These are phyloP conservation scores for Archaeoteleia sp. DNA, from an alignment of 2,888 invertebrate species.

Conservation along the genomic window DNA sequence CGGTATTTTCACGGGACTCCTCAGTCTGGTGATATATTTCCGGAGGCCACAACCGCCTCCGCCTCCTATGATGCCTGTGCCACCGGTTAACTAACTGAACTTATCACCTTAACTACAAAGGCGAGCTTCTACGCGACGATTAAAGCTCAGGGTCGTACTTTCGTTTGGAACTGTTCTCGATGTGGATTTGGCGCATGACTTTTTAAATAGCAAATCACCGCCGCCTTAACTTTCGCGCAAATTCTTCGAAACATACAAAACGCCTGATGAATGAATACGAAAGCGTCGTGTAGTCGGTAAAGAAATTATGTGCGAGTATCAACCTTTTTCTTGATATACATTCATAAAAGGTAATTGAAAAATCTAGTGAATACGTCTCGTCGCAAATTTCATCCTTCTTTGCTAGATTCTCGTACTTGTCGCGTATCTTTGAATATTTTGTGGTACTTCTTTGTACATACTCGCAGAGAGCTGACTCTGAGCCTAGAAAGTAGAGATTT, in stretches of 20 bases:
- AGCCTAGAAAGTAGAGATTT: conserved; percentile 4
- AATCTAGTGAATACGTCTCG: too few species aligned
- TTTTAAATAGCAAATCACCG: neutral
- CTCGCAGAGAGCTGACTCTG: conserved; percentile 16
- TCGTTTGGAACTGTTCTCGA: neutral
- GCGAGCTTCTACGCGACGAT: conserved; percentile 1
- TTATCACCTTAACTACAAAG: neutral
- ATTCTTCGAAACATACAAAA: too few species aligned
- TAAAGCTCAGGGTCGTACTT: conserved; percentile 29
- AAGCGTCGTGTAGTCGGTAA: too few species aligned
- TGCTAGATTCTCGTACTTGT: too few species aligned
- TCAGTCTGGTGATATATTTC: conserved; percentile 88
- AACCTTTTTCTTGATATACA: too few species aligned
- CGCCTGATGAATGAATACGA: too few species aligned
- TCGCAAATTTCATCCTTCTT: too few species aligned
- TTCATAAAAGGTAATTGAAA: too few species aligned
- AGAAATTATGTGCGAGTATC: too few species aligned
- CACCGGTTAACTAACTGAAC: conserved; percentile 25
- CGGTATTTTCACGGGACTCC: conserved; percentile 85
- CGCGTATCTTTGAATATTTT: too few species aligned
- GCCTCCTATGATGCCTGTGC: conserved; percentile 60
- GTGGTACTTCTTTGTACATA: too few species aligned
- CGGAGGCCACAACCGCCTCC: conserved; percentile 77
- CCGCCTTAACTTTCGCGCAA: neutral
- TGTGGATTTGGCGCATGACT: too few species aligned